A percentile compares a stretch with the other conserved stretches of the same genome.
Evolutionary conservation across 1,140 invertebrate genomes (phyloP).

Genomic region (Globodera rostochiensis): DNA sequence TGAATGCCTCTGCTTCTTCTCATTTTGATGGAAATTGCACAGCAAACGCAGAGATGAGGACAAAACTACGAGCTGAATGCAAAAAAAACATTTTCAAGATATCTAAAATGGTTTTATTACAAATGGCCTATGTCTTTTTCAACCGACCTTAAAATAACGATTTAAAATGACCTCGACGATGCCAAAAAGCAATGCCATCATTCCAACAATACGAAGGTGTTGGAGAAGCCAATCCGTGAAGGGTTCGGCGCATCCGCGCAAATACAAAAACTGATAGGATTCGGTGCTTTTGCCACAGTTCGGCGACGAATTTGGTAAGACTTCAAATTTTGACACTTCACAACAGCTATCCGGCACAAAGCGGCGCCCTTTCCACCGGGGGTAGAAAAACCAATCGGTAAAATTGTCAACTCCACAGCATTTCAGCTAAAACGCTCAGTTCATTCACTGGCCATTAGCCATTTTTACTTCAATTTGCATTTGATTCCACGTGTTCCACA

Average conservation of each 20-base stretch:
- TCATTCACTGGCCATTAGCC: too few relatives aligned
- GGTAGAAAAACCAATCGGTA: constrained; percentile 53
- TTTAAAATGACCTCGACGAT: constrained; percentile 51
- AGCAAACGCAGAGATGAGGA: constrained; percentile 16
- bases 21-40: constrained; percentile 15
- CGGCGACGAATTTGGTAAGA: constrained; percentile 35
- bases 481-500: constrained; percentile 50
- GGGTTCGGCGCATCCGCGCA: constrained; percentile 52
- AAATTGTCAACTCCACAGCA: constrained; percentile 59
- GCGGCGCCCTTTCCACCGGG: constrained; percentile 46
- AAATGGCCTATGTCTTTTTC: too few relatives aligned
- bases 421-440: constrained; percentile 43
- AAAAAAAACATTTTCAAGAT: too few relatives aligned
- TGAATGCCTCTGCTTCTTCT: background rate
- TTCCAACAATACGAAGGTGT: constrained; percentile 48
- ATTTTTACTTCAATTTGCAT: constrained; percentile 47
- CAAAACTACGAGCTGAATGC: constrained; percentile 15
- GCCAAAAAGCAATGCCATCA: constrained; percentile 49
- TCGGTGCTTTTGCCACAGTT: constrained; percentile 55
- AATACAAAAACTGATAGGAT: constrained; percentile 38
- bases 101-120: too few relatives aligned
- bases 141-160: too few relatives aligned
- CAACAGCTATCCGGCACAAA: constrained; percentile 64
- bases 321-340: constrained; percentile 42
- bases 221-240: constrained; percentile 61